Base-by-base conservation (phyloP, 2,797 vertebrate genomes). In the Typhlichthys subterraneus region DNA sequence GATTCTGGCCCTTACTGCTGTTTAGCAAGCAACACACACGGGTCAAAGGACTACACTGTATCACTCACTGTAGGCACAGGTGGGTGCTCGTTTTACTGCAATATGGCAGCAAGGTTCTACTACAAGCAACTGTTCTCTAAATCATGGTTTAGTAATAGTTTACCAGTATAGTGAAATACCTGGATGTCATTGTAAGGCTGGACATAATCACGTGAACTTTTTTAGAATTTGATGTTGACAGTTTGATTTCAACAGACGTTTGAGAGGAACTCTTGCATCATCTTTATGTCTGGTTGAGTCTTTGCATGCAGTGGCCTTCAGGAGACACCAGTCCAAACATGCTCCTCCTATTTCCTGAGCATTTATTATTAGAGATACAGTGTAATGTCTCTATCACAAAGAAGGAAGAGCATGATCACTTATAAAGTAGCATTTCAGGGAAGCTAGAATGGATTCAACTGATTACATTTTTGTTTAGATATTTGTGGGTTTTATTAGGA, bases 11-110 rank as follows among this genome's bases (percentile, higher is more conserved):
- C 29, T 50, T 75, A 81, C 78, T 90, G 88, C 77, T 90, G 88
- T 29, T 70, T 80, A 1, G 83, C 87, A 38, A 69, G 29, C 45
- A 90, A 90, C 73, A 63, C 2, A 57, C 82, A 86, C 7, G 88
- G 88, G 12, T 84, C 77, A 55, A 73, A 88, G 68, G 75, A 29
- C 0, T 0, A 0, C 12, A 57, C 31, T 1, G 0, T 77, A 0
- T 75, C 5, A 0, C 50, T 85, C 29, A 31, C 0, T 12, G 13
- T 1, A 0, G 19, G 52, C 9, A 61, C 15, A 76, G 73, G 88
- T 89, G 31, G 1, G 63, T 61, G 2, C 14, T 57, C 17, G 3
- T 31, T 29, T 11, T 17, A 3, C 14, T 17, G 9, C 5, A 23
- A 23, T 42, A 9, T 42, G 8, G 38, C 38, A 42, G 38, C 38